Evolutionary conservation across 2,888 invertebrate species (phyloP).

Genomic region (Calliphora vomitoria): DNA sequence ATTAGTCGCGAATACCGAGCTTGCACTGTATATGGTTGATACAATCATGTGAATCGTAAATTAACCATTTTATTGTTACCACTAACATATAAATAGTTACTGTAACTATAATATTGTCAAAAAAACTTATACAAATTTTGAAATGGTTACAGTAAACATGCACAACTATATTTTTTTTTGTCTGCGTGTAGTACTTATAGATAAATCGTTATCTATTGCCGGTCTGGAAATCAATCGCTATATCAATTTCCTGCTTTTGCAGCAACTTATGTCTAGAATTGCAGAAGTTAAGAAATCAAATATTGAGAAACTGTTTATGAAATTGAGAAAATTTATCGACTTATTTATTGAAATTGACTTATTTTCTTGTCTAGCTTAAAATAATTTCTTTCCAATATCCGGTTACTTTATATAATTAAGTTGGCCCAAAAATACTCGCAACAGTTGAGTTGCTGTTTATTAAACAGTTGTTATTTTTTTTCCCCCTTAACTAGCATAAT

Average conservation of each 20-base stretch:
- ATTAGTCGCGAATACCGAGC: too few relatives aligned
- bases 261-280: background rate
- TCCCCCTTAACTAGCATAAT: background rate
- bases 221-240: background rate
- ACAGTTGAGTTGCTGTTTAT: background rate
- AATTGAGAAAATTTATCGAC: too few relatives aligned
- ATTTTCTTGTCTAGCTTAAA: background rate
- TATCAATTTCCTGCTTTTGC: background rate
- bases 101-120: too few relatives aligned
- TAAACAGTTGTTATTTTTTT: constrained; percentile 10
- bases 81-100: too few relatives aligned
- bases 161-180: too few relatives aligned
- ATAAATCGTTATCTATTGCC: background rate
- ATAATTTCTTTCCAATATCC: constrained; percentile 2
- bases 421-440: background rate
- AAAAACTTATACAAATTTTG: too few relatives aligned
- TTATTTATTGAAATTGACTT: background rate
- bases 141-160: too few relatives aligned
- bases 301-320: too few relatives aligned
- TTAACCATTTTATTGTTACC: too few relatives aligned
- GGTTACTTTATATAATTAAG: background rate
- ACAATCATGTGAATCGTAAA: too few relatives aligned
- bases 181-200: background rate
- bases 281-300: background rate
- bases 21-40: too few relatives aligned